Conservation (phyloP, 2,888 invertebrate species). For the Euplagia quadripunctaria region DNA sequence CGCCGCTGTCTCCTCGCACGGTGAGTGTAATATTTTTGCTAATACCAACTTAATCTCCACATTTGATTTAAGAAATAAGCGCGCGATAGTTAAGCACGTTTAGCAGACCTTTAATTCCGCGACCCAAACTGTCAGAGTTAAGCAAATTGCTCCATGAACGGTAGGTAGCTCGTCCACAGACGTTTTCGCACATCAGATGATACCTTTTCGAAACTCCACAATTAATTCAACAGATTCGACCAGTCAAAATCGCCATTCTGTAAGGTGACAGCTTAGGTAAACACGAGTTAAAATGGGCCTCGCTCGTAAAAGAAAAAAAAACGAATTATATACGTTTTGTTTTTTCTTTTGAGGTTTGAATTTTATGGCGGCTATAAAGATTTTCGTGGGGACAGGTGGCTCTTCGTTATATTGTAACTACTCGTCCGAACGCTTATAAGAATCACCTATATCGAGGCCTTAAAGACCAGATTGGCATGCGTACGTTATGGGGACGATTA, state of each 20-base stretch:
- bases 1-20: conserved; percentile 85
- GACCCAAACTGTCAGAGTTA: conserved; percentile 72
- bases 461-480: conserved; percentile 81
- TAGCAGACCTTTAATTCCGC: conserved; percentile 63
- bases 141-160: conserved; percentile 75
- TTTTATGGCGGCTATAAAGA: conserved; percentile 86
- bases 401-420: conserved; percentile 85
- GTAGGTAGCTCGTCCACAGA: conserved; percentile 69
- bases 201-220: conserved; percentile 82
- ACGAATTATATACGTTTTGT: conserved; percentile 76
- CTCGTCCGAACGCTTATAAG: conserved; percentile 67
- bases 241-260: conserved; percentile 86
- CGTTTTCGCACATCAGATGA: conserved; percentile 81
- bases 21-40: conserved; percentile 63
- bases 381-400: conserved; percentile 87
- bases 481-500: conserved; percentile 66
- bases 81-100: conserved; percentile 71
- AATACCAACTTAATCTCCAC: conserved; percentile 29
- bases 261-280: conserved; percentile 87
- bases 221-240: conserved; percentile 82
- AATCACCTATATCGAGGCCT: conserved; percentile 68
- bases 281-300: conserved; percentile 84
- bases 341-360: conserved; percentile 85
- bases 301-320: conserved; percentile 80
- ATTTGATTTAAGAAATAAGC: conserved; percentile 51